A percentile compares a stretch with the other conserved stretches of the same genome.
Evolutionary conservation across 2,113 vertebrate genomes (phyloP).

Genomic region (Mobula birostris): DNA sequence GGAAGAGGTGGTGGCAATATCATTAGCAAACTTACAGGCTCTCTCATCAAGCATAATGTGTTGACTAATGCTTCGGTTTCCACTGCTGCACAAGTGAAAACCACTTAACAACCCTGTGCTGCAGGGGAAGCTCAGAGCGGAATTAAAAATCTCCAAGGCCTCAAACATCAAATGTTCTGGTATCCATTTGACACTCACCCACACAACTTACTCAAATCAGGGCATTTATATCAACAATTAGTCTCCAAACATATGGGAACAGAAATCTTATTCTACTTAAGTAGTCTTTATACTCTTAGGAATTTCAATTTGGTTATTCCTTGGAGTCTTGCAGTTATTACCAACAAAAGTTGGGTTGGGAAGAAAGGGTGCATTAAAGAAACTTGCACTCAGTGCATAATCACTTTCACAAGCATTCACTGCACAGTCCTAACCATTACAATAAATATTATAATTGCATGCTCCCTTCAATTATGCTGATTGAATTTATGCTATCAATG

Average conservation of each 20-base stretch:
- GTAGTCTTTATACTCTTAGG: background rate
- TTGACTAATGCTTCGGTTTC: no score
- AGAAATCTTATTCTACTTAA: background rate
- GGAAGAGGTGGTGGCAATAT: no score
- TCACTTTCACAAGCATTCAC: background rate
- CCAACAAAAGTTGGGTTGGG: background rate
- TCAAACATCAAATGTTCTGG: background rate
- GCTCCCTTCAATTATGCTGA: background rate
- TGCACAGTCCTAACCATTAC: background rate
- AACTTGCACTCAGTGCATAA: background rate
- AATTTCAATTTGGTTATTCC: background rate
- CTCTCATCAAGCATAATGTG: no score
- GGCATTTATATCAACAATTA: background rate
- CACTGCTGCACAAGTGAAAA: no score
- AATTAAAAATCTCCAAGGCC: background rate
- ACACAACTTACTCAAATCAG: background rate
- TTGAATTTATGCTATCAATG: slow-evolving; percentile 2
- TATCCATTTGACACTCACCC: background rate
- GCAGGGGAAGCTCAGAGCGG: background rate
- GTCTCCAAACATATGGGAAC: background rate
- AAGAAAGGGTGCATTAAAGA: background rate
- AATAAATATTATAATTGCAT: slow-evolving; percentile 4
- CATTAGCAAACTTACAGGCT: no score
- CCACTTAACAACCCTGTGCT: no score
- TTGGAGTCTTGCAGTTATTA: background rate